Conservation (phyloP, 2,113 vertebrate species). For the Ceyx margarethae region DNA sequence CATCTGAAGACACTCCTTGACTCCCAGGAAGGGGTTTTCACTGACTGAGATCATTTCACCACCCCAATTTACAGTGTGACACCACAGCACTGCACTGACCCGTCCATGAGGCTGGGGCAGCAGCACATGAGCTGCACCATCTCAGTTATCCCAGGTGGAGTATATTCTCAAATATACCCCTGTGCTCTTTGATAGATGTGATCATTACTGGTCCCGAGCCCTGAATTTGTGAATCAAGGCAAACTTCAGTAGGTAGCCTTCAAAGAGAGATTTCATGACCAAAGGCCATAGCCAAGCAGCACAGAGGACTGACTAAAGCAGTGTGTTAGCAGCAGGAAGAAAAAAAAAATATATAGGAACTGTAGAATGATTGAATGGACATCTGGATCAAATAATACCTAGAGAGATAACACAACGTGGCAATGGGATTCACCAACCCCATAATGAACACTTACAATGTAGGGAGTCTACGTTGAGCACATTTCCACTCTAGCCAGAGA, state of each 20-base stretch:
- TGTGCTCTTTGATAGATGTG: neutral
- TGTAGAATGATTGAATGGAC: neutral
- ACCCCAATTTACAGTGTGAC: accelerated
- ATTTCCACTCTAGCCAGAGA: neutral
- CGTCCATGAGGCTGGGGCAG: neutral
- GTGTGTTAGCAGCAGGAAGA: neutral
- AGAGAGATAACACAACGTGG: neutral
- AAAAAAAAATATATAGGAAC: neutral
- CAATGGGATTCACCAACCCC: neutral
- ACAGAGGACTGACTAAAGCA: neutral
- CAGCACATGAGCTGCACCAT: neutral
- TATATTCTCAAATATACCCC: neutral
- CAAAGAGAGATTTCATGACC: neutral
- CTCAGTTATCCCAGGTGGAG: neutral
- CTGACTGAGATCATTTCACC: neutral
- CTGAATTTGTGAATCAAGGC: neutral
- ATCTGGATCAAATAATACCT: neutral
- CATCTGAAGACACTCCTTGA: neutral
- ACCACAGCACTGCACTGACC: neutral
- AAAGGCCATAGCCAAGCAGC: neutral
- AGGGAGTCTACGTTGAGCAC: neutral
- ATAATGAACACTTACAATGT: accelerated
- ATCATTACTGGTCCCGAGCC: neutral
- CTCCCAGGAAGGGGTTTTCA: neutral
- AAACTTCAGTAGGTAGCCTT: neutral